Evolutionary conservation across 2,797 vertebrate genomes (phyloP).

Genomic region (Anomalospiza imberbis): DNA sequence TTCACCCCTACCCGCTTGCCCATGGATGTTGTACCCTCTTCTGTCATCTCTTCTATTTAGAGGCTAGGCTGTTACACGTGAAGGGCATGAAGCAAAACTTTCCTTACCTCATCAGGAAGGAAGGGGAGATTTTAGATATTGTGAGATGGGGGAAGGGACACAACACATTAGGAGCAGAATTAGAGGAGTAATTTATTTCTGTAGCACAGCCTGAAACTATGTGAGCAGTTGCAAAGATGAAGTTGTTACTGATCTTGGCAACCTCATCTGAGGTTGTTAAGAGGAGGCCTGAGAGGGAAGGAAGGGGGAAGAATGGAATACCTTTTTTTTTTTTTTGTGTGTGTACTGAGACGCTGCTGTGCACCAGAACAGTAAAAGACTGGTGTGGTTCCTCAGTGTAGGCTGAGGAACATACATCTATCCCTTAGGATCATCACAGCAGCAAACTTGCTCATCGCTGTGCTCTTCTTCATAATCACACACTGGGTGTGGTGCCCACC

Average conservation of each 20-base stretch:
- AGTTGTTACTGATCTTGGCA: neutral
- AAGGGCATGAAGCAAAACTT: neutral
- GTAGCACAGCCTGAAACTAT: neutral
- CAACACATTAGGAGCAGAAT: neutral
- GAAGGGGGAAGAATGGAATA: neutral
- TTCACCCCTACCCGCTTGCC: neutral
- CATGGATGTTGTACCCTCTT: neutral
- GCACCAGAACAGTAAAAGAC: neutral
- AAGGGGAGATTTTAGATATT: slow-evolving; percentile 12
- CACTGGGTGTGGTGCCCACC: neutral
- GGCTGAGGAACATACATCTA: neutral
- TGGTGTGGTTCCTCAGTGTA: neutral
- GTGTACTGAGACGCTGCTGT: neutral
- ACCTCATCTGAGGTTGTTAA: too few species aligned
- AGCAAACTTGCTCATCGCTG: neutral
- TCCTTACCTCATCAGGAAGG: neutral
- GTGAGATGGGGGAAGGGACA: neutral
- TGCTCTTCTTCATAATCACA: neutral
- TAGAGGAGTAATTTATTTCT: neutral
- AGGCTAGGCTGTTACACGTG: neutral
- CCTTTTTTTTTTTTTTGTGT: neutral
- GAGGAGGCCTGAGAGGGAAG: neutral
- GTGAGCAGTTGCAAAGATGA: neutral
- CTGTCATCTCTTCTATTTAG: neutral
- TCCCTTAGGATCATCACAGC: neutral